Evolutionary conservation across 2,797 vertebrate genomes (phyloP).

Genomic region (Anguilla obscura): DNA sequence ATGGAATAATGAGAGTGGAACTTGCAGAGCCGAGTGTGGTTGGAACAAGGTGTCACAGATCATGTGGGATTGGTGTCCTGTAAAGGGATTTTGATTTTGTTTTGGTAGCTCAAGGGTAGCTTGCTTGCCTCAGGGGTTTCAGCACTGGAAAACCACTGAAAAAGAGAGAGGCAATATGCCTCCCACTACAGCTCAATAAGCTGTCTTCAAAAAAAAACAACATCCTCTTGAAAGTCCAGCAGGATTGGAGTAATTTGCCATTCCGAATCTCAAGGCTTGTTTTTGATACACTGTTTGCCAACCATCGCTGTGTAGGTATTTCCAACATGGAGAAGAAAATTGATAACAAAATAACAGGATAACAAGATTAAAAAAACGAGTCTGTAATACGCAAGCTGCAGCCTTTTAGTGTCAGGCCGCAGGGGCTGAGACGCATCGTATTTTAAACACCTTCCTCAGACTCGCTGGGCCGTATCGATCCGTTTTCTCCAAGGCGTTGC

Average conservation of each 20-base stretch:
- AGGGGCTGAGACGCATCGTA: neutral
- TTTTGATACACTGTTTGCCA: conserved; percentile 9
- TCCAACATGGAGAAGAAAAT: neutral
- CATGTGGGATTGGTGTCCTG: neutral
- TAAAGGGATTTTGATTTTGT: conserved; percentile 16
- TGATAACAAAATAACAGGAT: neutral
- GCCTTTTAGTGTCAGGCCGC: conserved; percentile 4
- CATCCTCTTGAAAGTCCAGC: conserved; percentile 14
- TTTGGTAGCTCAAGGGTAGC: neutral
- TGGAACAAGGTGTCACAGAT: neutral
- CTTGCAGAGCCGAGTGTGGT: neutral
- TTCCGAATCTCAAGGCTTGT: neutral
- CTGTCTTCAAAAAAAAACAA: conserved; percentile 1
- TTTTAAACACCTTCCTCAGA: neutral
- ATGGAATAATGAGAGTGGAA: neutral
- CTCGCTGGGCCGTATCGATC: neutral
- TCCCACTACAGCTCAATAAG: conserved; percentile 14
- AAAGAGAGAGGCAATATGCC: neutral
- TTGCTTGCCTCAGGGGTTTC: neutral
- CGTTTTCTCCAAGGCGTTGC: neutral
- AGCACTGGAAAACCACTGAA: neutral
- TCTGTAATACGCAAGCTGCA: neutral
- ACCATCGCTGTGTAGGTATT: neutral
- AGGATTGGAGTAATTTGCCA: conserved; percentile 6
- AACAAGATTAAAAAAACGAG: neutral